Evolutionary conservation across 2,797 vertebrate genomes (phyloP).

Genomic region (Luscinia megarhynchos): DNA sequence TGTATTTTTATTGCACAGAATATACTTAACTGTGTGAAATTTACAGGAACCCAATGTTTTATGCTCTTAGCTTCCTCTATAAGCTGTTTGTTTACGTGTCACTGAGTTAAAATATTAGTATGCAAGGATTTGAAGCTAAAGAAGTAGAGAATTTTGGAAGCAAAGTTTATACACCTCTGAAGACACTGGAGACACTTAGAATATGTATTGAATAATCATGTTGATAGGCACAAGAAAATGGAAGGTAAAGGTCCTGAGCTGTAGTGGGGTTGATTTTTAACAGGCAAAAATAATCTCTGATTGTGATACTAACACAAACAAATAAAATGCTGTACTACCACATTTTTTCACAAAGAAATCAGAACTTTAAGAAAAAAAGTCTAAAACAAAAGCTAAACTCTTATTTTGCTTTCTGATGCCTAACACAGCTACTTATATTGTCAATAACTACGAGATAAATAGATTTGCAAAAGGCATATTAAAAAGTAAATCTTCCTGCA

Average conservation of each 20-base stretch:
- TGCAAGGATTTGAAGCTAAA: not conserved
- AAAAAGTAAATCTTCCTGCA: not conserved
- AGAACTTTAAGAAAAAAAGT: not conserved
- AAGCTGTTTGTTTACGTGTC: not conserved
- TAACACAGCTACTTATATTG: not conserved
- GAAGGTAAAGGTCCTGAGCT: not conserved
- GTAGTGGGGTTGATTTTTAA: not conserved
- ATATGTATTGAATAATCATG: not conserved
- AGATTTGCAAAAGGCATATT: not conserved
- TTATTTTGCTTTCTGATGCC: not conserved
- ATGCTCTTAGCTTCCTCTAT: not conserved
- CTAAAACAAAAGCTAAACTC: not conserved
- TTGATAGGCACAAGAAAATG: not conserved
- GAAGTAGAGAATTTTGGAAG: not conserved
- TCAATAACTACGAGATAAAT: not conserved
- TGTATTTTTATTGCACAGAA: not conserved
- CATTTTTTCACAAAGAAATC: not conserved
- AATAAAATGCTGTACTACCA: not conserved
- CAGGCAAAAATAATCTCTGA: not conserved
- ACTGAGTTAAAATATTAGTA: not conserved
- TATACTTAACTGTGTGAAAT: not conserved
- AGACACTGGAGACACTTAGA: not conserved
- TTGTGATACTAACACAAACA: not conserved
- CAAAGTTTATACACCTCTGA: not conserved
- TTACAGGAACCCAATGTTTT: not conserved